Base-by-base conservation (phyloP, 2,888 invertebrate species). In the Mylabris sibirica region DNA sequence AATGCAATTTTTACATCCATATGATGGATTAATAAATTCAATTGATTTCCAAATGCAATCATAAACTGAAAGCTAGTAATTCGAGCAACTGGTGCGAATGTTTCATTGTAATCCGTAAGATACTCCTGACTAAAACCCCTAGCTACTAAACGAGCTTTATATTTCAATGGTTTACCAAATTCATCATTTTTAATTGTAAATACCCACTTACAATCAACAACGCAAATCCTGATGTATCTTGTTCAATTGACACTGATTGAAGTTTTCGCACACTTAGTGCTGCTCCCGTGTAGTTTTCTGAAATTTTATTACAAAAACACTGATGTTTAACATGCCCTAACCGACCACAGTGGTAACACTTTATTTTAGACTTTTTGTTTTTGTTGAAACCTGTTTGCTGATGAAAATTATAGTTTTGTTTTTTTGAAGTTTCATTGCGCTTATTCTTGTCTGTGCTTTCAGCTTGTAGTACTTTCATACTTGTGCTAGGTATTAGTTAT, bases 21-120 rank as follows among this genome's bases (percentile, higher is more conserved):
- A 35, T 35, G 35, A 9, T 35, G 35, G 1, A 35, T 53, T 35
- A 30, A 12, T 2, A 68, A 34, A 59, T 62, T 53, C 30, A 61
- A 35, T 17, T 70, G 65, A 38, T 68, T 67, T 1, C 65, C 24
- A 17, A 70, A 59, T 17, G 59, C 65, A 24, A 70, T 8, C 4
- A 67, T 53, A 11, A 44, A n/a, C n/a, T 65, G 38, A 14, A 70
- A 53, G 8, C 59, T 70, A 0, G 62, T 30, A 49, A 70, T 60
- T 34, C 67, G 61, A 22, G 67, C 65, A 3, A 68, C 67, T 44
- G 70, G 65, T 38, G 67, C 66, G 17, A 66, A 69, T 12, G 65
- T 65, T 62, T 66, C 66, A 22, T 65, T 63, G 26, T 69, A 69
- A 59, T 70, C 67, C 2, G 17, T 4, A 3, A 66, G 17, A 41